A percentile compares a stretch with the other conserved stretches of the same genome.
Conservation (phyloP, 2,797 vertebrate species). For the Coilia nasus region DNA sequence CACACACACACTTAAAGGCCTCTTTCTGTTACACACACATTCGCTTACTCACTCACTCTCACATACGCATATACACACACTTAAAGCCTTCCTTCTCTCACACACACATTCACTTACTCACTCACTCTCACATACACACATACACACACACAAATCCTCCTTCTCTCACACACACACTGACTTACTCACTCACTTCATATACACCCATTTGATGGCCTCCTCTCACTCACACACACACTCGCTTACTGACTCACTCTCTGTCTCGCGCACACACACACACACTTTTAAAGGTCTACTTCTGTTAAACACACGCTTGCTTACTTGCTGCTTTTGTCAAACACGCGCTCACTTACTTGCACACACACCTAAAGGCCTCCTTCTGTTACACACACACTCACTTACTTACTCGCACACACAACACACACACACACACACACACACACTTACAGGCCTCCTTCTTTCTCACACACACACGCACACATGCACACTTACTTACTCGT, state of each 20-base stretch:
- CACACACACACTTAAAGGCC: no score
- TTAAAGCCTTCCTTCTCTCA: no score
- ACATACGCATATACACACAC: not conserved
- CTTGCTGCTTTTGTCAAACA: no score
- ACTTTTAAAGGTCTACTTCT: no score
- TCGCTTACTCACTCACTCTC: not conserved
- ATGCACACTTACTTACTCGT: no score
- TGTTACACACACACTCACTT: not conserved
- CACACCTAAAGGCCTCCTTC: not conserved
- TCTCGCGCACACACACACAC: no score
- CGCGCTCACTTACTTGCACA: not conserved
- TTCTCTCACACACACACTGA: not conserved
- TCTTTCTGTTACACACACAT: not conserved
- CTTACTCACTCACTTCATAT: not conserved
- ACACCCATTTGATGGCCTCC: no score
- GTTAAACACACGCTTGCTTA: no score
- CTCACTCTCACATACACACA: no score
- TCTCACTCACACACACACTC: not conserved
- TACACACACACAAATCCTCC: not conserved
- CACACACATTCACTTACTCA: no score
- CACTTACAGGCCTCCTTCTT: no score
- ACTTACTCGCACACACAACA: conserved; percentile 10
- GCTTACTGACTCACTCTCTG: not conserved
- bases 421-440: not conserved
- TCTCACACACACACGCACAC: no score